These are phyloP conservation scores for Zingel zingel DNA, from an alignment of 2,113 vertebrate genomes.

Conservation along the genomic window DNA sequence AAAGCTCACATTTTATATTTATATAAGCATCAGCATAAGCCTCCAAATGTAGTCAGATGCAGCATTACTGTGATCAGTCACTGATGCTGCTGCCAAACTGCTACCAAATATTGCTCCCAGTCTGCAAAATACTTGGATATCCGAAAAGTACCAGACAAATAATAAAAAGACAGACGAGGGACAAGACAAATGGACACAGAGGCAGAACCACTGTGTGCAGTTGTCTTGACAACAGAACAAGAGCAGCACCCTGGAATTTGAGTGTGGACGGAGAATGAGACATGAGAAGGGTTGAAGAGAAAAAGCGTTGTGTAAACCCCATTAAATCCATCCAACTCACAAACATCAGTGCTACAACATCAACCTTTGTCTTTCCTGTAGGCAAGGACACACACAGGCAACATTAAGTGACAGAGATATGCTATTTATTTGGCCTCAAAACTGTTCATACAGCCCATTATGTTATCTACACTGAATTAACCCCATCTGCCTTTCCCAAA, in stretches of 20 bases:
- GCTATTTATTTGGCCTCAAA: conserved; percentile 25
- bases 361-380: conserved; percentile 19
- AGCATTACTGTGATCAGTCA: conserved; percentile 51
- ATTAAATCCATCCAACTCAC: conserved; percentile 37
- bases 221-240: conserved; percentile 77
- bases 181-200: conserved; percentile 52
- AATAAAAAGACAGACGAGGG: conserved; percentile 35
- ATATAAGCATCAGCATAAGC: conserved; percentile 34
- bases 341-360: conserved; percentile 12
- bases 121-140: conserved; percentile 33
- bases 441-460: conserved; percentile 39
- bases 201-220: conserved; percentile 53
- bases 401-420: conserved; percentile 2
- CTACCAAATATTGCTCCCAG: conserved; percentile 25
- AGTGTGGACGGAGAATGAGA: conserved; percentile 44
- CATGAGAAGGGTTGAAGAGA: conserved; percentile 33
- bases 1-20: conserved; percentile 33
- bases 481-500: conserved; percentile 24
- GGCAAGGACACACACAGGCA: conserved; percentile 12
- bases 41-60: conserved; percentile 46
- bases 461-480: conserved; percentile 49
- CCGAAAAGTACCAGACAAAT: conserved; percentile 51
- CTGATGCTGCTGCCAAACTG: conserved; percentile 40
- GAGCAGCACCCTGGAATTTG: conserved; percentile 46
- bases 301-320: conserved; percentile 23